These are phyloP conservation scores for Galemys pyrenaicus DNA, from an alignment of 2,113 vertebrate genomes.

Conservation along the genomic window DNA sequence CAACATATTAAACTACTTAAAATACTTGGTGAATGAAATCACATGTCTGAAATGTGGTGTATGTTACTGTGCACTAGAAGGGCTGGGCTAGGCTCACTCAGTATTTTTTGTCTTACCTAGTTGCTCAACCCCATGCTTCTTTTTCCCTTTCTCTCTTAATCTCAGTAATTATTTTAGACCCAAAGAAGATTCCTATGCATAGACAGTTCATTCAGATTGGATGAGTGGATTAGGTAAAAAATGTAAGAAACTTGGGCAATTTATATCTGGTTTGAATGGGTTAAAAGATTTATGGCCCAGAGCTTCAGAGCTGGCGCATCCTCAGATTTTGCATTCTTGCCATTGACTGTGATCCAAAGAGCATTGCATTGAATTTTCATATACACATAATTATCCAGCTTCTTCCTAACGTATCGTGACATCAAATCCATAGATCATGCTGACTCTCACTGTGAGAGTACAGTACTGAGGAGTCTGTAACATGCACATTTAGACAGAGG, in stretches of 20 bases:
- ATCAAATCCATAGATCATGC: not conserved
- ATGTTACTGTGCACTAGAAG: not conserved
- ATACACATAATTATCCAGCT: not conserved
- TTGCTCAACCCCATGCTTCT: not conserved
- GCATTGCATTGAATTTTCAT: not conserved
- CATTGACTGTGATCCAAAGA: not conserved
- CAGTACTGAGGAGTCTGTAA: not conserved
- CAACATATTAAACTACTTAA: slow-evolving; percentile 77
- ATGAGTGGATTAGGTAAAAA: not conserved
- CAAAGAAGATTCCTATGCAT: not conserved
- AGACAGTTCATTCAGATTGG: not conserved
- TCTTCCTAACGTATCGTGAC: not conserved
- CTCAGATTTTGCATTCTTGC: not conserved
- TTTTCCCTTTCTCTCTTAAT: not conserved
- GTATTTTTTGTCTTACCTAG: not conserved
- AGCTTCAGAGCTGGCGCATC: not conserved
- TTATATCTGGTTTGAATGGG: not conserved
- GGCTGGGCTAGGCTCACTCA: not conserved
- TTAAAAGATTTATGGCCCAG: not conserved
- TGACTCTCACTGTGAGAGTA: not conserved
- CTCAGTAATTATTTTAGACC: not conserved
- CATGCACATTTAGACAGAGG: not conserved
- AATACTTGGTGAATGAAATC: slow-evolving; percentile 66
- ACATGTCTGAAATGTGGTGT: slow-evolving; percentile 57
- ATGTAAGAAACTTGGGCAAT: not conserved